These are phyloP conservation scores for Danio tinwini DNA, from an alignment of 2,797 vertebrate species.

Conservation along the genomic window DNA sequence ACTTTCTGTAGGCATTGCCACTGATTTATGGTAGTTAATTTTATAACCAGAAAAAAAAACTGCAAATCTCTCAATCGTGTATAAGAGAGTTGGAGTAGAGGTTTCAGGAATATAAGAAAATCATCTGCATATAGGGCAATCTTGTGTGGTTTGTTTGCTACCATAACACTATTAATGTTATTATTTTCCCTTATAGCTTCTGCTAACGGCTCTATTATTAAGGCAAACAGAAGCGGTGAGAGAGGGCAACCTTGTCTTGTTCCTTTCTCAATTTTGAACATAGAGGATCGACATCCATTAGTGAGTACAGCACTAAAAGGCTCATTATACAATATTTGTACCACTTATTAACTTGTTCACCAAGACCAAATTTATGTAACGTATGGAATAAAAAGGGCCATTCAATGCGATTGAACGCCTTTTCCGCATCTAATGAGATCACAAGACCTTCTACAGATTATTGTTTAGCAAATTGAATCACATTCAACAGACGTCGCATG, in stretches of 20 bases:
- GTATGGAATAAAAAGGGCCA: neutral
- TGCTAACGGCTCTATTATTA: neutral
- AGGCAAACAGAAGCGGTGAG: neutral
- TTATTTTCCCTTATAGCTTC: neutral
- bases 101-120: slow-evolving; percentile 21
- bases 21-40: slow-evolving; percentile 36
- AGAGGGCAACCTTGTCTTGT: slow-evolving; percentile 3
- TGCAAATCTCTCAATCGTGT: slow-evolving; percentile 1
- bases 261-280: neutral
- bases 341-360: slow-evolving; percentile 1
- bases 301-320: neutral
- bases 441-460: neutral
- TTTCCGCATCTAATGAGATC: slow-evolving; percentile 11
- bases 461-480: no score
- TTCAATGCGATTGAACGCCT: slow-evolving; percentile 19
- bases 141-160: no score
- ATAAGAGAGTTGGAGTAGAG: neutral
- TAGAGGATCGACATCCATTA: neutral
- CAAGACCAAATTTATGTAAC: neutral
- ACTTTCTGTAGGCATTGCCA: slow-evolving; percentile 4
- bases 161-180: neutral
- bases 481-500: no score
- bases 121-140: slow-evolving; percentile 14
- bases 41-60: slow-evolving; percentile 21
- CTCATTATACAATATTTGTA: neutral